Conservation (phyloP, 2,888 invertebrate species). For the Blera fallax region DNA sequence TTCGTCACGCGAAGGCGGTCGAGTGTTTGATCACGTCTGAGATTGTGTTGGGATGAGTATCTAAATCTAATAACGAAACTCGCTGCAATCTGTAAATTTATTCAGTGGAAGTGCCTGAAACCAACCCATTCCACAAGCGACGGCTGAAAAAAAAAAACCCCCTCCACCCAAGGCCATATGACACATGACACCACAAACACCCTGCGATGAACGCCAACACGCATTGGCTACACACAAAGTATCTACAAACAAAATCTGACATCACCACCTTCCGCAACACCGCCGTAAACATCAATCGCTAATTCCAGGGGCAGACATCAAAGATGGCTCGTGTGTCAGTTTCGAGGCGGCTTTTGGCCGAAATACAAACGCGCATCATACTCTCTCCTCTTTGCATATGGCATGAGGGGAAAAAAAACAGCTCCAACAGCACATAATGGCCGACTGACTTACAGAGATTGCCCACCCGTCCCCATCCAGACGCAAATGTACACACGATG, state of each 20-base stretch:
- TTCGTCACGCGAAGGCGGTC: too few relatives aligned
- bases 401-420: background rate
- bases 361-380: constrained; percentile 52
- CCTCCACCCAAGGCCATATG: background rate
- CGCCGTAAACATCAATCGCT: constrained; percentile 33
- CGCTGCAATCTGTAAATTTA: too few relatives aligned
- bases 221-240: background rate
- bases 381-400: constrained; percentile 22
- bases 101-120: too few relatives aligned
- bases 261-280: background rate
- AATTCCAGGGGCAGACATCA: constrained; percentile 47
- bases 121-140: background rate
- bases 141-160: background rate
- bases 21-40: too few relatives aligned
- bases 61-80: too few relatives aligned
- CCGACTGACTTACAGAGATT: constrained; percentile 52
- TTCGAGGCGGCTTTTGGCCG: constrained; percentile 43
- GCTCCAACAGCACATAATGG: constrained; percentile 38
- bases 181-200: background rate
- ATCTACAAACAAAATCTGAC: constrained; percentile 1
- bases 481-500: background rate
- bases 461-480: background rate
- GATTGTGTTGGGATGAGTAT: too few relatives aligned
- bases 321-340: constrained; percentile 54
- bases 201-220: background rate